Evolutionary conservation across 2,888 invertebrate species (phyloP), one percentile per base, ranked within the genome.

Genomic region (Drosophila borborema): DNA sequence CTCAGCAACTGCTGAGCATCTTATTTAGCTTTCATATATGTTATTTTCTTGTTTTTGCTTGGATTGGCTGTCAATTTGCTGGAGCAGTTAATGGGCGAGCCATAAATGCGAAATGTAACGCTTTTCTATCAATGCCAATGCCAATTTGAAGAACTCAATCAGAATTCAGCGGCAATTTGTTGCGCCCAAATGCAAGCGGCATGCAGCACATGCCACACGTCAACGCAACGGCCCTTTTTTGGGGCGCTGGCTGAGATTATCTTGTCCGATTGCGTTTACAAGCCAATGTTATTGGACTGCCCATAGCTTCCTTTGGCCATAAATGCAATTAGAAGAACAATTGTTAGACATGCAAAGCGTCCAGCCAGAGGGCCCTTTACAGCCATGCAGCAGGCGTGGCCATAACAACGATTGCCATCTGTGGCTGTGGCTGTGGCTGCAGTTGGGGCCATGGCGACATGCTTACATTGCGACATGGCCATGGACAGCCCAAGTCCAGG

Each of bases 251-350:
- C 60, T 65, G 61, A 87, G 86, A 86, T 86, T 86, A 86, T 86
- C 86, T 86, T 86, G 86, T 86, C 79, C 85, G 89, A 89, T 86
- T 86, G 87, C 89, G 81, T 89, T 86, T 82, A 89, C 89, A 89
- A 86, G 89, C 71, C 82, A 88, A 79, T 75, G 69, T 68, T 55
- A 54, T 55, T 62, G 64, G 54, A 38, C 54, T 62, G 56, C 48
- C 76, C 60, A 55, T 48, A 51, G 71, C 81, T 79, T 72, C 72
- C 71, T 78, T 77, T 72, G 79, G 72, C 84, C 82, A 90, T 90
- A 86, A 89, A 80, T 82, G 90, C 88, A 89, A 89, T 89, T 89
- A 89, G 88, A 89, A 89, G 85, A 89, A 90, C 89, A 90, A 89
- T 90, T 89, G 88, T 86, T 89, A 89, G 90, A 88, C 90, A 88